Evolutionary conservation across 2,113 vertebrate species (phyloP).

Genomic region (Vanacampus margaritifer): DNA sequence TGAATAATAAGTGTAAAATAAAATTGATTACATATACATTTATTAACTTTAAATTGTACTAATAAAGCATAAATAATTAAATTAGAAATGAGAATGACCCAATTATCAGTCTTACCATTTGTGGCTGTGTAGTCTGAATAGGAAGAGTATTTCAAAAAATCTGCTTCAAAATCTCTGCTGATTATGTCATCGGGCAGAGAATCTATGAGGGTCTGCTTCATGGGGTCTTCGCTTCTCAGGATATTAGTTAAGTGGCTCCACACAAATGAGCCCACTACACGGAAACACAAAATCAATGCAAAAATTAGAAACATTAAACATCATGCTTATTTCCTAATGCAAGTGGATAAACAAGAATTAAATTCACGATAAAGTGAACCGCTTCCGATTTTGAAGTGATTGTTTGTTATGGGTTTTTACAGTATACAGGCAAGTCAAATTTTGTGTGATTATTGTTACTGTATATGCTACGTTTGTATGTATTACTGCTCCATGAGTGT

Average conservation of each 20-base stretch:
- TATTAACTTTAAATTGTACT: no score
- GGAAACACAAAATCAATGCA: not conserved
- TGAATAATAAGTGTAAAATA: no score
- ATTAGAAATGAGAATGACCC: no score
- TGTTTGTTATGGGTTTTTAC: not conserved
- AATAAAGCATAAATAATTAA: no score
- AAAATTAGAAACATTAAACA: not conserved
- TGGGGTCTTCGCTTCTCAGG: conserved; percentile 79
- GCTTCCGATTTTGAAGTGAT: not conserved
- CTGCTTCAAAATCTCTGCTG: conserved; percentile 77
- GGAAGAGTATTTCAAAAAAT: conserved; percentile 83
- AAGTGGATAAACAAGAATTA: not conserved
- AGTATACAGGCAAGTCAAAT: not conserved
- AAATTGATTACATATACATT: no score
- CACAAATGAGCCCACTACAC: conserved; percentile 83
- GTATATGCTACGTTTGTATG: no score
- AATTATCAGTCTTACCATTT: conserved; percentile 63
- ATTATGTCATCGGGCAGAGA: conserved; percentile 80
- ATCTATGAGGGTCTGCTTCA: conserved; percentile 75
- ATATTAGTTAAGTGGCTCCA: conserved; percentile 86
- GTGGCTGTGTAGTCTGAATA: conserved; percentile 78
- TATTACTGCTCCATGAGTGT: no score
- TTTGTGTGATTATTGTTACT: no score
- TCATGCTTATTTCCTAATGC: not conserved
- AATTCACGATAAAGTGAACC: not conserved